These are phyloP conservation scores for Leptobrachium ailaonicum DNA, from an alignment of 2,113 vertebrate genomes.

Conservation along the genomic window DNA sequence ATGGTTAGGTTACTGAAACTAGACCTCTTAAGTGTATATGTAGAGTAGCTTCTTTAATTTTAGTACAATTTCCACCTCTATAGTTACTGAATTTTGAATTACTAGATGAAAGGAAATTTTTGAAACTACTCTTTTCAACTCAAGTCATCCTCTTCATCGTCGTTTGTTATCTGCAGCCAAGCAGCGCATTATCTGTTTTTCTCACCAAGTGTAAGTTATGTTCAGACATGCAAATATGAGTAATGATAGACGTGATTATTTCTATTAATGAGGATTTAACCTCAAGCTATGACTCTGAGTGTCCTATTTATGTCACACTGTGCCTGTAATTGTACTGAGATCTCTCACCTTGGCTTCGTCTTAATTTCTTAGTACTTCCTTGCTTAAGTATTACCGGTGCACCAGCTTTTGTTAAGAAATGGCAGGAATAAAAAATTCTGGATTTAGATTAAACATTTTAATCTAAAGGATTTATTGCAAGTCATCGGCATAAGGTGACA, in stretches of 20 bases:
- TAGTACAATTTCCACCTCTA: too few species aligned
- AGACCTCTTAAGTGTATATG: too few species aligned
- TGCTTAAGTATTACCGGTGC: conserved; percentile 7
- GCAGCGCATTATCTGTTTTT: conserved; percentile 3
- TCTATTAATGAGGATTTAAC: conserved; percentile 33
- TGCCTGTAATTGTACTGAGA: conserved; percentile 39
- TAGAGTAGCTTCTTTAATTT: too few species aligned
- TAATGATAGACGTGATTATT: conserved; percentile 21
- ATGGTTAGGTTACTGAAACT: too few species aligned
- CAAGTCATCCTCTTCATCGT: background rate
- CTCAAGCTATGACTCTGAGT: conserved; percentile 17
- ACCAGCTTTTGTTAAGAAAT: conserved; percentile 8
- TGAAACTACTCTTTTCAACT: too few species aligned
- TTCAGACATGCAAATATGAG: conserved; percentile 20
- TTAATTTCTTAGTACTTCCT: conserved; percentile 1
- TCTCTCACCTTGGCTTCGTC: conserved; percentile 26
- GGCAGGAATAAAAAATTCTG: background rate
- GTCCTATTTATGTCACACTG: conserved; percentile 39
- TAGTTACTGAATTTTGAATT: too few species aligned
- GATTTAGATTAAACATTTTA: conserved; percentile 15
- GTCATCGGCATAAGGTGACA: background rate
- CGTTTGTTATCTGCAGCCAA: background rate
- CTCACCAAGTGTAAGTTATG: background rate
- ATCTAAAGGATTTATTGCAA: conserved; percentile 7
- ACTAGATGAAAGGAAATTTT: too few species aligned